These are phyloP conservation scores for Heterodera schachtii DNA, from an alignment of 1,140 invertebrate genomes.

Conservation along the genomic window DNA sequence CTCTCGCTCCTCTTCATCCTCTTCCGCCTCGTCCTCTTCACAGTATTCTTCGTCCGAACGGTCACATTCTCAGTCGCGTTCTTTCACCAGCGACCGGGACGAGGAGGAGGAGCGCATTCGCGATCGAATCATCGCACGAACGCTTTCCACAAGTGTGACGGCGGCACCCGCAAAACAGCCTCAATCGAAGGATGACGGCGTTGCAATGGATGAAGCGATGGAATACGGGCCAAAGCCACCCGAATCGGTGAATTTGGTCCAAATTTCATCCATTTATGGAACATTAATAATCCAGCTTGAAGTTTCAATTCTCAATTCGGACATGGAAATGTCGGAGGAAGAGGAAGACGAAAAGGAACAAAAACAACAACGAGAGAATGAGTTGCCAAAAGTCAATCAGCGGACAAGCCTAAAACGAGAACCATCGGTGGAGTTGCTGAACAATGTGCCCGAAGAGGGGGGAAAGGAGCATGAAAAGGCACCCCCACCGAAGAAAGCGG, in stretches of 20 bases:
- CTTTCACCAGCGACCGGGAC: constrained; percentile 1
- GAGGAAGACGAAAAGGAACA: background rate
- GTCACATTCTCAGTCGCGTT: constrained; percentile 7
- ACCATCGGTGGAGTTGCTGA: background rate
- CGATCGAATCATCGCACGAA: constrained; percentile 12
- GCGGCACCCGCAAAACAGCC: background rate
- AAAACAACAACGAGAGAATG: background rate
- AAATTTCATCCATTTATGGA: background rate
- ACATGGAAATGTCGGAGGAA: constrained; percentile 32
- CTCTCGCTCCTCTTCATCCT: constrained; percentile 9
- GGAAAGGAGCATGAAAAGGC: background rate
- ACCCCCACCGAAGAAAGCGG: background rate
- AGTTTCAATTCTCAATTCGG: background rate
- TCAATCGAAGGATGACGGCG: background rate
- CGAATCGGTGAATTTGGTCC: background rate
- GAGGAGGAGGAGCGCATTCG: constrained; percentile 18
- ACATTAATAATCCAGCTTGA: constrained; percentile 9
- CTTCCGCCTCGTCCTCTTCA: constrained; percentile 6
- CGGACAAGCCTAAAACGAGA: background rate
- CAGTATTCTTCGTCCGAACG: background rate
- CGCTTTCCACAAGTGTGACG: background rate
- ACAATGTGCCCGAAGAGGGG: background rate
- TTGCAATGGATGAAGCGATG: background rate
- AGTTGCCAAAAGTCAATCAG: background rate
- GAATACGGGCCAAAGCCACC: constrained; percentile 30